A percentile compares a stretch with the other conserved stretches of the same genome.
Conservation (phyloP, 2,888 invertebrate species). For the Dichetophora obliterata region DNA sequence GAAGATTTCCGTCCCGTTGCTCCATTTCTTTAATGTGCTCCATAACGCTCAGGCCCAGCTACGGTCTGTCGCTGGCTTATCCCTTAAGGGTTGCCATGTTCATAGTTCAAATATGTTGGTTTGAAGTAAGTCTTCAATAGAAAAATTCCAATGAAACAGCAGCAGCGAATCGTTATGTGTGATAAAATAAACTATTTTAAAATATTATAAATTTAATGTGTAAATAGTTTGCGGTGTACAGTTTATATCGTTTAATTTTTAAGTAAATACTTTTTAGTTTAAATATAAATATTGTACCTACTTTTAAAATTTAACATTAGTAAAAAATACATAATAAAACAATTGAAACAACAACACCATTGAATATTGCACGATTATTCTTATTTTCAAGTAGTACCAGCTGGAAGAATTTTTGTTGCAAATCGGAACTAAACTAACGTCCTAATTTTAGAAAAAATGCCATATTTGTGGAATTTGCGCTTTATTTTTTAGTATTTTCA, state of each 20-base stretch:
- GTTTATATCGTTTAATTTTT: background rate
- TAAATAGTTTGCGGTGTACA: constrained; percentile 5
- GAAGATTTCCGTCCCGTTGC: constrained; percentile 1
- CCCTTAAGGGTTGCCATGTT: no score
- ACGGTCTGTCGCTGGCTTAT: no score
- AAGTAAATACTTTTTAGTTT: constrained; percentile 13
- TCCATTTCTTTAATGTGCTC: background rate
- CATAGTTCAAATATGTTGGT: background rate
- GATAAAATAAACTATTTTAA: constrained; percentile 19
- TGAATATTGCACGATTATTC: background rate
- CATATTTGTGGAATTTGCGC: no score
- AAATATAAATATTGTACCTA: constrained; percentile 23
- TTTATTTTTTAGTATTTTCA: no score
- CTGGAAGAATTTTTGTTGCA: background rate
- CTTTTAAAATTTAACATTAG: constrained; percentile 15
- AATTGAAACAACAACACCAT: background rate
- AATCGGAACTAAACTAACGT: no score
- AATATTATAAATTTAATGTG: background rate
- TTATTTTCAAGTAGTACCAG: background rate
- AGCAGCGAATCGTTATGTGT: constrained; percentile 8
- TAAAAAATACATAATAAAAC: background rate
- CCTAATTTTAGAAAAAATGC: no score
- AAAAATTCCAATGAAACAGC: background rate
- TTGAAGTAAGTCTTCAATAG: background rate
- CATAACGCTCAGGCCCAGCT: background rate